Conservation (phyloP, 1,140 invertebrate species). For the Heterodera schachtii region DNA sequence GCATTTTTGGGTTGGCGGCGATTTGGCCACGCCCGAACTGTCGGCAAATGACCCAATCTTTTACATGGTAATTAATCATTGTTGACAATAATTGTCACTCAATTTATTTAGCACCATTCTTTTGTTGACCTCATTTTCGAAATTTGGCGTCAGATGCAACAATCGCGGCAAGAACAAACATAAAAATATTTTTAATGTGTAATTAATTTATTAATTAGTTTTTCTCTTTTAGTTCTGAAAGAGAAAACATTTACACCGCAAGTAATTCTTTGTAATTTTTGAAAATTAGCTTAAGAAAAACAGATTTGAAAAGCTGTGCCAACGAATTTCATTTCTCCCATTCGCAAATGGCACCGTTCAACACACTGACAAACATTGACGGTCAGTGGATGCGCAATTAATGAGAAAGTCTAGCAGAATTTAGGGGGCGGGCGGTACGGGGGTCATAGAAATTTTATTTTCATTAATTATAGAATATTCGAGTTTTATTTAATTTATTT, state of each 20-base stretch:
- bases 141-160: slow-evolving; percentile 61
- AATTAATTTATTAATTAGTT: not conserved
- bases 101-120: slow-evolving; percentile 67
- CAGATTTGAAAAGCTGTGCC: slow-evolving; percentile 56
- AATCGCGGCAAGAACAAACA: slow-evolving; percentile 48
- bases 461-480: too few species aligned
- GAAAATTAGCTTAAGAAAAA: not conserved
- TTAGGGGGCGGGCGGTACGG: too few species aligned
- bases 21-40: slow-evolving; percentile 49
- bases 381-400: slow-evolving; percentile 28
- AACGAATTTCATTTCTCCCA: slow-evolving; percentile 63
- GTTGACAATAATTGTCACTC: slow-evolving; percentile 57
- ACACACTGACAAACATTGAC: slow-evolving; percentile 56
- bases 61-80: slow-evolving; percentile 50
- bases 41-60: slow-evolving; percentile 44
- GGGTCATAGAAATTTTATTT: too few species aligned
- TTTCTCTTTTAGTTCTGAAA: not conserved
- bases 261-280: not conserved
- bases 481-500: too few species aligned
- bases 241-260: not conserved
- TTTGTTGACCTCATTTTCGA: slow-evolving; percentile 67
- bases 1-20: slow-evolving; percentile 64
- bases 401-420: too few species aligned
- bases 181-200: not conserved
- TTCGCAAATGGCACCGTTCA: slow-evolving; percentile 60